phyloP scores from a whole-genome alignment of 2,888 invertebrate genomes.

The Plutella xylostella region DNA sequence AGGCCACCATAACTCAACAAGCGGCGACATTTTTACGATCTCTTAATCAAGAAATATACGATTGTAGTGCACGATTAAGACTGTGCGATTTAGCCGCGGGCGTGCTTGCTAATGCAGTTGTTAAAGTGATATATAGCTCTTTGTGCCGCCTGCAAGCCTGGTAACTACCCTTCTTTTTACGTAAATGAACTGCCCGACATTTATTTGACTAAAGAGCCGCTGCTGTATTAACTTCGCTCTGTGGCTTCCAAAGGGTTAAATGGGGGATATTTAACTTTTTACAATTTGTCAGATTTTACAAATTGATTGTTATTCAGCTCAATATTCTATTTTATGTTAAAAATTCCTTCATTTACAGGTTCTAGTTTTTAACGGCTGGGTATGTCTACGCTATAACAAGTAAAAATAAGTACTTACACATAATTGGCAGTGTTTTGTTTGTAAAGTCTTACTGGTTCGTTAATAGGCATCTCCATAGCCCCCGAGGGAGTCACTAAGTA shows the following conservation, averaged over 20 bases:
- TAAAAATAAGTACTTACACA: no score
- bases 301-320: background rate
- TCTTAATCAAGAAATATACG: slow-evolving; percentile 56
- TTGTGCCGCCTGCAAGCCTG: slow-evolving; percentile 21
- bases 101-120: slow-evolving; percentile 52
- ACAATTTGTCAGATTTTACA: no score
- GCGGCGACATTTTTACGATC: slow-evolving; percentile 62
- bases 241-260: no score
- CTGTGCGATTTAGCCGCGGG: slow-evolving; percentile 7
- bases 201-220: background rate
- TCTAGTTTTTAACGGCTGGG: background rate
- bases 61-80: slow-evolving; percentile 21
- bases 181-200: slow-evolving; percentile 3
- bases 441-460: no score
- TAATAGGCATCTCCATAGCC: no score
- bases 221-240: no score
- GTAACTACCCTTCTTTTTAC: background rate
- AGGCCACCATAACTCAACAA: slow-evolving; percentile 44
- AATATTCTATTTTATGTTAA: no score
- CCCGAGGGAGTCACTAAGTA: no score
- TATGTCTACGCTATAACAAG: background rate
- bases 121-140: slow-evolving; percentile 35
- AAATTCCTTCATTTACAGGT: background rate
- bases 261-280: no score
- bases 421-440: no score